Evolutionary conservation across 1,140 invertebrate species (phyloP).

Genomic region (Thaumetopoea pityocampa): DNA sequence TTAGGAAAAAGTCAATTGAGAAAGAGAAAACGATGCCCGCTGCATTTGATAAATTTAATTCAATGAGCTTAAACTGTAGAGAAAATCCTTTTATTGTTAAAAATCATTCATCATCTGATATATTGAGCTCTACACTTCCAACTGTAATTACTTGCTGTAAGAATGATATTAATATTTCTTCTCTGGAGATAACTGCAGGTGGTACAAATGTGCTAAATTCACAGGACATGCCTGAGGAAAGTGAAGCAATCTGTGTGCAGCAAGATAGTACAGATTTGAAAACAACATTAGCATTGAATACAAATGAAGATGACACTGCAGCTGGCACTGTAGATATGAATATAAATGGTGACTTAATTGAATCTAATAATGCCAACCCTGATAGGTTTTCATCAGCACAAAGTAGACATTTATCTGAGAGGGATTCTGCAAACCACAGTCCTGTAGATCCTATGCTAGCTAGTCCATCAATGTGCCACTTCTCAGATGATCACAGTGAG

Average conservation of each 20-base stretch:
- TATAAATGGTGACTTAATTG: conserved; percentile 43
- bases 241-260: conserved; percentile 29
- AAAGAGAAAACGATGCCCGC: conserved; percentile 59
- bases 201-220: conserved; percentile 21
- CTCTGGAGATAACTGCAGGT: conserved; percentile 20
- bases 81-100: conserved; percentile 39
- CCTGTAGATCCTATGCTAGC: conserved; percentile 80
- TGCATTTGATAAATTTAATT: conserved; percentile 26
- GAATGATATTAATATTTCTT: conserved; percentile 30
- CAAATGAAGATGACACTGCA: conserved; percentile 33
- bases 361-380: conserved; percentile 40
- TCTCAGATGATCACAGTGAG: conserved; percentile 82
- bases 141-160: conserved; percentile 31
- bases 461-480: conserved; percentile 80
- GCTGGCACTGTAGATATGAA: conserved; percentile 46
- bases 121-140: conserved; percentile 40
- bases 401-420: conserved; percentile 72
- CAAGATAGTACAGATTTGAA: conserved; percentile 38
- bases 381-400: conserved; percentile 62
- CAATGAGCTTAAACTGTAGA: conserved; percentile 20
- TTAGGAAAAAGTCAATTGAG: conserved; percentile 61
- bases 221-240: conserved; percentile 29
- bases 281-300: conserved; percentile 28
- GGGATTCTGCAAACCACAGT: conserved; percentile 83
- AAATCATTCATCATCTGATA: conserved; percentile 30